These are phyloP conservation scores for Eulimnadia texana DNA, from an alignment of 1,140 invertebrate genomes.

Conservation along the genomic window DNA sequence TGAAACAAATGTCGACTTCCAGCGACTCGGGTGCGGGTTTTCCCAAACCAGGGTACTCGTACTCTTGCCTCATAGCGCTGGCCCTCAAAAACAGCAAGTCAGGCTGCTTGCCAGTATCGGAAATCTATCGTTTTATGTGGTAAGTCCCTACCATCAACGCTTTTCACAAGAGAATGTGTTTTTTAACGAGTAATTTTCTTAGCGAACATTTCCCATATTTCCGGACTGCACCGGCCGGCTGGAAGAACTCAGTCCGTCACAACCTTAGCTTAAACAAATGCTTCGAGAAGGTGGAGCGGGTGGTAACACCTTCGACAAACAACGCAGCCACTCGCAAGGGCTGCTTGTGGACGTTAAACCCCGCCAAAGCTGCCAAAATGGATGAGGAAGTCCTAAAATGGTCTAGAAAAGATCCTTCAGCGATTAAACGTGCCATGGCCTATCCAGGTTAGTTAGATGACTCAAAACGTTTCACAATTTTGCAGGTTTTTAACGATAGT, in stretches of 20 bases:
- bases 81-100: conserved; percentile 88
- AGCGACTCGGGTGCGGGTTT: conserved; percentile 35
- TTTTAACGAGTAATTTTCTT: conserved; percentile 36
- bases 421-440: conserved; percentile 71
- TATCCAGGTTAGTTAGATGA: conserved; percentile 48
- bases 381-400: conserved; percentile 94
- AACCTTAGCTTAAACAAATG: conserved; percentile 93
- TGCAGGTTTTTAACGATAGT: conserved; percentile 8
- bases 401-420: conserved; percentile 77
- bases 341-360: conserved; percentile 93
- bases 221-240: conserved; percentile 89
- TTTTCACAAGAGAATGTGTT: background rate
- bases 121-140: conserved; percentile 99
- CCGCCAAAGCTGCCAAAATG: conserved; percentile 86
- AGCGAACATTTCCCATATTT: conserved; percentile 96
- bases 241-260: conserved; percentile 95
- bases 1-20: background rate
- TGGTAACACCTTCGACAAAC: conserved; percentile 1
- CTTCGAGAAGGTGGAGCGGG: conserved; percentile 91
- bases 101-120: conserved; percentile 87
- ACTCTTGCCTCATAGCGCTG: conserved; percentile 93
- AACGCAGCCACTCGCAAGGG: conserved; percentile 26
- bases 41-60: conserved; percentile 93
- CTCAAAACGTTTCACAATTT: conserved; percentile 8
- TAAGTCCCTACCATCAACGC: too few species aligned